Evolutionary conservation across 1,140 invertebrate species (phyloP).

Genomic region (Lanistes nyassanus): DNA sequence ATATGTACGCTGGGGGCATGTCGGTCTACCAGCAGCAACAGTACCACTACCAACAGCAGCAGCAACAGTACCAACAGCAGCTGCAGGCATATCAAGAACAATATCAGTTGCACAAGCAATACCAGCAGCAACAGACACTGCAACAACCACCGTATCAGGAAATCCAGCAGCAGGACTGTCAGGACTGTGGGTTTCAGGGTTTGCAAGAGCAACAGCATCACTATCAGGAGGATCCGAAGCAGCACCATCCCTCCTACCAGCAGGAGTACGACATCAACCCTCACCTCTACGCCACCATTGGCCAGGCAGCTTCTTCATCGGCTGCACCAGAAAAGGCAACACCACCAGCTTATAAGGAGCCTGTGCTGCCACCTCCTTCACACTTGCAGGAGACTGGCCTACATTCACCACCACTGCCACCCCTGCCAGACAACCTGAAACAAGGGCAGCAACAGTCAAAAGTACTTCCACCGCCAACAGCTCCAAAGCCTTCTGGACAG

Average conservation of each 20-base stretch:
- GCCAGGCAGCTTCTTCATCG: background rate
- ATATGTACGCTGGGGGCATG: conserved; percentile 18
- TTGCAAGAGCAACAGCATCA: too few relatives aligned
- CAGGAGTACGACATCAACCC: background rate
- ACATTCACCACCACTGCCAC: conserved; percentile 14
- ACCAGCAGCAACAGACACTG: too few relatives aligned
- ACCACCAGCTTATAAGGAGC: conserved; percentile 1
- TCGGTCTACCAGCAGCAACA: conserved; percentile 23
- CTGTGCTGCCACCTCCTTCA: conserved; percentile 27
- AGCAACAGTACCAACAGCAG: conserved; percentile 11
- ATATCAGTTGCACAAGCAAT: background rate
- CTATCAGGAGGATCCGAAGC: background rate
- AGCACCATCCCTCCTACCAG: background rate
- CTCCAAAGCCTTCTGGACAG: conserved; percentile 19
- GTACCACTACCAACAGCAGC: background rate
- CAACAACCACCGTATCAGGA: too few relatives aligned
- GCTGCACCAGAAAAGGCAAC: background rate
- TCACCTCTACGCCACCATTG: conserved; percentile 14
- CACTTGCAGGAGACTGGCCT: conserved; percentile 34
- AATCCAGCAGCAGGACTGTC: too few relatives aligned
- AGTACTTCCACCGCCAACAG: conserved; percentile 21
- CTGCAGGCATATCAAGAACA: conserved; percentile 2
- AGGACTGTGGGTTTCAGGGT: too few relatives aligned
- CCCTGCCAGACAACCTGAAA: conserved; percentile 5
- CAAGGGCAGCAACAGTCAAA: conserved; percentile 10